Conservation (phyloP, 2,797 vertebrate genomes). For the Chanos chanos region DNA sequence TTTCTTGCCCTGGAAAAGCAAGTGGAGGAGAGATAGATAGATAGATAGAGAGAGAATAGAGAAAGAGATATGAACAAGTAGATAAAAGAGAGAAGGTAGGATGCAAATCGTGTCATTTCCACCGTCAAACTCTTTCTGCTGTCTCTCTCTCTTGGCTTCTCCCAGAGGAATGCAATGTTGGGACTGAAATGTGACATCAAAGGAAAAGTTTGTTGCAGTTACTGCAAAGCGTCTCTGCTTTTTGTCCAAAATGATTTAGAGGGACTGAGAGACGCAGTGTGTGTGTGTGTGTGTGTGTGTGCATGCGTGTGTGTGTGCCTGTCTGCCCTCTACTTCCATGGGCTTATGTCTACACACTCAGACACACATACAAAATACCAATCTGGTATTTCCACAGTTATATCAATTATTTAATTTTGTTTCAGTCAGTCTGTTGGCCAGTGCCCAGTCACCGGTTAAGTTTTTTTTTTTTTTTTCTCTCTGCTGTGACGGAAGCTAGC, state of each 20-base stretch:
- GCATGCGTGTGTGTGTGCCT: background rate
- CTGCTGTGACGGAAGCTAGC: no score
- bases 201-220: background rate
- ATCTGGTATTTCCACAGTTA: background rate
- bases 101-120: background rate
- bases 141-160: no score
- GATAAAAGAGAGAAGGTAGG: background rate
- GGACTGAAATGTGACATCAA: slow-evolving; percentile 7
- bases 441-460: no score
- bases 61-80: background rate
- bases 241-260: slow-evolving; percentile 14
- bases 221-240: background rate
- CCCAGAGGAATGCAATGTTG: background rate
- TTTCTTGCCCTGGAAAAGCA: background rate
- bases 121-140: background rate
- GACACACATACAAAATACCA: background rate
- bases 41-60: background rate
- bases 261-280: background rate
- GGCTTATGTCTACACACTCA: background rate
- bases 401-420: no score
- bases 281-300: background rate
- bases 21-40: background rate
- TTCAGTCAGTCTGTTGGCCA: no score
- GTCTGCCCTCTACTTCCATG: background rate
- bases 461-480: no score